A percentile compares a stretch with the other conserved stretches of the same genome.
These are phyloP conservation scores for Rhizomys pruinosus DNA, from an alignment of 2,113 vertebrate species.

Conservation along the genomic window DNA sequence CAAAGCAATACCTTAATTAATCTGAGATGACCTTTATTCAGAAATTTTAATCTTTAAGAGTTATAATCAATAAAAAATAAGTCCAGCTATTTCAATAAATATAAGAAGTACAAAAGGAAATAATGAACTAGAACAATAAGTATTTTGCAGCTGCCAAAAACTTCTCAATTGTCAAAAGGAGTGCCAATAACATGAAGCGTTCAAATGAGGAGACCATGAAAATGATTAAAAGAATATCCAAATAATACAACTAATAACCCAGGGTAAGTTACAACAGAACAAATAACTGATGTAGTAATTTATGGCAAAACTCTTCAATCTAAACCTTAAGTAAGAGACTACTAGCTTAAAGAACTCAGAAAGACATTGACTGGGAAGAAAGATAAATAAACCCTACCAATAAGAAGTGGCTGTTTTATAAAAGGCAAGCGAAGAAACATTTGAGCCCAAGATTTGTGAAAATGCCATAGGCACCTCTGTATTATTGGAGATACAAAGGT, in stretches of 20 bases:
- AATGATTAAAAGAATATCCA: neutral
- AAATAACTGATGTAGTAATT: neutral
- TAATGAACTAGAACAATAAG: neutral
- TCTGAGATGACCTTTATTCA: neutral
- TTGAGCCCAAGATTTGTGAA: neutral
- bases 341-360: neutral
- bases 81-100: neutral
- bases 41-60: slow-evolving; percentile 24
- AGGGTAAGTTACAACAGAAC: slow-evolving; percentile 9
- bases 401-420: neutral
- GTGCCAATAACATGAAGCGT: neutral
- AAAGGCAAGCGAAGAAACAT: neutral
- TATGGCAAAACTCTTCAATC: neutral
- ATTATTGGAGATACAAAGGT: neutral
- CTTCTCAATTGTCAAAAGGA: neutral
- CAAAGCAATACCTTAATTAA: neutral
- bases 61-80: slow-evolving; percentile 34
- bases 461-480: neutral
- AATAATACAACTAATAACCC: neutral
- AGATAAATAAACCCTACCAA: neutral
- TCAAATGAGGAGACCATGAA: neutral
- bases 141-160: slow-evolving; percentile 11
- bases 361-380: neutral
- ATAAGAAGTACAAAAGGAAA: slow-evolving; percentile 4
- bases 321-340: neutral